phyloP scores from a whole-genome alignment of 2,888 invertebrate species.

The Apamea epomidion region DNA sequence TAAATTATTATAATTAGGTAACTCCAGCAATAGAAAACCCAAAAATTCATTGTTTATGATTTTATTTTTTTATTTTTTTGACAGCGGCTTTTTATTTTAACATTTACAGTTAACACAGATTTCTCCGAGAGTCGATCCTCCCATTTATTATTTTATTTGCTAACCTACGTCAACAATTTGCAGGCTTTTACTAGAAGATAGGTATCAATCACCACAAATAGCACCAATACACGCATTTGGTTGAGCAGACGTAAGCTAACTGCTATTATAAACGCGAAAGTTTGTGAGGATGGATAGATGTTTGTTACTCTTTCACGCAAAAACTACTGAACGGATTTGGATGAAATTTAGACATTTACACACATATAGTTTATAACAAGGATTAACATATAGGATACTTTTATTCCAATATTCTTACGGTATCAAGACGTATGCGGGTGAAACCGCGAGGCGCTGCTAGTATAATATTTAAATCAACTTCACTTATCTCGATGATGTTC shows the following conservation, averaged over 20 bases:
- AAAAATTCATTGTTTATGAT: not conserved
- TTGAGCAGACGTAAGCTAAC: not conserved
- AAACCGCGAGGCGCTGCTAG: too few species aligned
- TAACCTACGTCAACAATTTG: not conserved
- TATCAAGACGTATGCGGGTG: too few species aligned
- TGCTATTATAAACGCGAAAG: not conserved
- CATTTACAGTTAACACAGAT: not conserved
- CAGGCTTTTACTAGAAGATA: not conserved
- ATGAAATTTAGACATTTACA: too few species aligned
- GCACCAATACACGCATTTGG: not conserved
- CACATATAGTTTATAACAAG: too few species aligned
- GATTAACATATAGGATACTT: too few species aligned
- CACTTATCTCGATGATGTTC: not conserved
- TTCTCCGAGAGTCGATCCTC: not conserved
- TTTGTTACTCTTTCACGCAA: too few species aligned
- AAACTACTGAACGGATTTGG: too few species aligned
- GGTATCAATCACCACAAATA: not conserved
- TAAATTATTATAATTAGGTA: not conserved
- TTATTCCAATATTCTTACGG: too few species aligned
- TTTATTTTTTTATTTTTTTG: too few species aligned
- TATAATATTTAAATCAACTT: not conserved
- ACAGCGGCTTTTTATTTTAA: not conserved
- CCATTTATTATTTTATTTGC: not conserved
- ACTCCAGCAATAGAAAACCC: not conserved
- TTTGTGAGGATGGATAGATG: too few species aligned